Evolutionary conservation across 2,888 invertebrate genomes (phyloP), one percentile per base, ranked within the genome.

Genomic region (Calameuta pallipes): DNA sequence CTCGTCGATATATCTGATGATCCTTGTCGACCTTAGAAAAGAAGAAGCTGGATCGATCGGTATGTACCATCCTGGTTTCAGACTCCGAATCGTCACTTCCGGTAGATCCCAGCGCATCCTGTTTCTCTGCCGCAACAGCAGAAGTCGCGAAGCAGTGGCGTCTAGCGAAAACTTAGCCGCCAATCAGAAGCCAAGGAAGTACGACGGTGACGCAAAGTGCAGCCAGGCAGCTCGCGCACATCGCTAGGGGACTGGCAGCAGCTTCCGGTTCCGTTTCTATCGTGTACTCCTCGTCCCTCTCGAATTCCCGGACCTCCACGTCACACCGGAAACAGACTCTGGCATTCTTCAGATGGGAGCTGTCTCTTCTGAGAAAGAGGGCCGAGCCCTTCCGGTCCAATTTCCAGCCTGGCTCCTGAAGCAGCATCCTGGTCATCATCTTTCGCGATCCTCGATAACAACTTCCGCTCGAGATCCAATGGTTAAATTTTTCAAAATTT

Each of bases 301-400:
- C 92, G 89, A 93, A 93, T 85, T 94, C 94, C 71, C 92, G 91
- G 13, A 94, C 92, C 83, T 93, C 93, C 11, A 93, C 93, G 86
- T 93, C 93, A 87, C 92, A 92, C 30, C 92, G 93, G 85, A 94
- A 94, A 84, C 92, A 93, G 69, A 94, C 93, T 37, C 93, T 84
- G 23, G 88, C 87, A 71, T 84, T 85, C 83, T 89, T 90, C 76
- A 85, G 84, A 77, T 89, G 87, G 23, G 88, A 86, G 74, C 89
- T 90, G 84, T 91, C 91, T 37, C 91, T 85, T 15, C 91, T 83
- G 75, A 91, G 79, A 73, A 91, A 82, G 37, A 91, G 79, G 3
- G 89, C 89, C 75, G 91, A 90, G 34, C 91, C 91, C 74, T 91
- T 90, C 73, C 88, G 86, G 80, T 91, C 91, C 77, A 91, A 76